A percentile compares a stretch with the other conserved stretches of the same genome.
These are phyloP conservation scores for Microchirus variegatus DNA, from an alignment of 2,797 vertebrate species.

Conservation along the genomic window DNA sequence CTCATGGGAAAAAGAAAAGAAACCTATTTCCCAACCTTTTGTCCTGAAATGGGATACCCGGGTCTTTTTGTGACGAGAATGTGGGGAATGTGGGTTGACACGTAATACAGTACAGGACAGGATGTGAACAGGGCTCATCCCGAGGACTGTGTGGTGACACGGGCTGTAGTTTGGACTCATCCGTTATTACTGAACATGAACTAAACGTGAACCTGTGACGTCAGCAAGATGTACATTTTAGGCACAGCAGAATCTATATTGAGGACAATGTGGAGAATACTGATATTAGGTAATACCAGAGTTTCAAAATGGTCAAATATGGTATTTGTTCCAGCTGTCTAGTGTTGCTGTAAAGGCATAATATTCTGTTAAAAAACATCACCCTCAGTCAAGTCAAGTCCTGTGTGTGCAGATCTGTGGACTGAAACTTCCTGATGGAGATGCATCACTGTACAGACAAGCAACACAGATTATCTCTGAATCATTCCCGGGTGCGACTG, in stretches of 20 bases:
- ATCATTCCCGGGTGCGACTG: slow-evolving; percentile 21
- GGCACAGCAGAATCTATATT: too few relatives aligned
- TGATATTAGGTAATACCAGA: too few relatives aligned
- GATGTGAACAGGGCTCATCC: slow-evolving; percentile 44
- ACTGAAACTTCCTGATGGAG: too few relatives aligned
- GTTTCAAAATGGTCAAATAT: too few relatives aligned
- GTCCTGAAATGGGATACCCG: slow-evolving; percentile 45
- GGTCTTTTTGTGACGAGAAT: slow-evolving; percentile 47
- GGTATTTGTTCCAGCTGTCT: too few relatives aligned
- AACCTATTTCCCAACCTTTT: slow-evolving; percentile 16
- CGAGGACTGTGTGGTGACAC: slow-evolving; percentile 8
- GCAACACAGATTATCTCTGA: background rate
- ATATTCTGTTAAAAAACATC: too few relatives aligned
- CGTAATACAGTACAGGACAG: slow-evolving; percentile 46
- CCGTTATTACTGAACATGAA: slow-evolving; percentile 14
- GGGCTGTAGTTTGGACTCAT: background rate
- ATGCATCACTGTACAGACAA: too few relatives aligned
- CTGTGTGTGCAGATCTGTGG: too few relatives aligned
- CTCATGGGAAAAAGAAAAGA: slow-evolving; percentile 8
- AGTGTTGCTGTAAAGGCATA: too few relatives aligned
- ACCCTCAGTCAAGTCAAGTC: too few relatives aligned
- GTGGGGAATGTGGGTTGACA: slow-evolving; percentile 54
- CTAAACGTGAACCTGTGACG: slow-evolving; percentile 20
- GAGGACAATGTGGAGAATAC: too few relatives aligned
- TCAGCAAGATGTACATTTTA: background rate